Base-by-base conservation (phyloP, 92 coral and sea anemone genomes). In the Zoanthus solanderi region DNA sequence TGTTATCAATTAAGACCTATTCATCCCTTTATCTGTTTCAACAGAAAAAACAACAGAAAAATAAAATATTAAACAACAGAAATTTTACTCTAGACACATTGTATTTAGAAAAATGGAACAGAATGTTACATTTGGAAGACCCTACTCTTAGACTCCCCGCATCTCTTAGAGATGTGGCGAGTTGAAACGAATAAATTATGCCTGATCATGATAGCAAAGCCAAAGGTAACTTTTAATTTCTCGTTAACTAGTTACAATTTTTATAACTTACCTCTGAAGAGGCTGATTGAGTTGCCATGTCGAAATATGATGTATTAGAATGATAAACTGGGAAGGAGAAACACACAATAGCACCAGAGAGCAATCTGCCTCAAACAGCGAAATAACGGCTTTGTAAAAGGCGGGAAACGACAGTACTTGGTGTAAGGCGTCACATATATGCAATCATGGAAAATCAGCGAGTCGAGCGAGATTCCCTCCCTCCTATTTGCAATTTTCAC, bases 91-190 rank as follows among this genome's bases (percentile, higher is more conserved):
- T 68, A 68, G 73, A 68, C 73, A 68, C 73, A 68, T 68, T 68
- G 23, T 67, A 67, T 67, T 67, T 67, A 67, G 73, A 67, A 67
- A 67, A 67, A 67, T 13, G 16, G 29, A 10, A 67, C 73, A n/a
- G 73, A 67, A 67, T 67, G 32, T n/a, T 67, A 67, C 73, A 67
- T 67, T 67, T 67, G 73, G 73, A 67, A 67, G 73, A 67, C 23
- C 23, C 23, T 23, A 1, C 16, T 67, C 23, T 67, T 67, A 16
- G 73, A n/a, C 30, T 11, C 16, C 23, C 10, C 56, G 56, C 10
- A 6, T 50, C 7, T 50, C 10, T 6, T 10, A 10, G 56, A 10
- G 6, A 6, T 6, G 6, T 50, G 56, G 10, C 10, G 7, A 10
- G 56, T 10, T 50, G 56, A 6, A 50, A 50, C 56, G 23, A 67